phyloP scores from a whole-genome alignment of 2,888 invertebrate species.

The Odontomyia ornata region DNA sequence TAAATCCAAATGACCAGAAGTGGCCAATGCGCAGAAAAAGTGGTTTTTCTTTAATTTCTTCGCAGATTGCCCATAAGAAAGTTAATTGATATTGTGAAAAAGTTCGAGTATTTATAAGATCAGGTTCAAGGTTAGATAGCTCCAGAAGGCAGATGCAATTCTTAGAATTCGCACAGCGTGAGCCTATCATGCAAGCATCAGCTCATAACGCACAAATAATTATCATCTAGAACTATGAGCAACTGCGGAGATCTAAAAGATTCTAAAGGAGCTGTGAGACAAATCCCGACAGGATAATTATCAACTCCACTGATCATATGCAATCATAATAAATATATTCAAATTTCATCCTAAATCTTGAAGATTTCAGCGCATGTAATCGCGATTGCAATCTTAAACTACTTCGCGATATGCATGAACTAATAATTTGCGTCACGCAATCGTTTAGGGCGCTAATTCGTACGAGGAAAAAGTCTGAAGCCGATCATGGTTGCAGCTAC shows the following conservation, averaged over 20 bases:
- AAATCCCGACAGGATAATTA: constrained; percentile 17
- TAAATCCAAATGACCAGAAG: constrained; percentile 26
- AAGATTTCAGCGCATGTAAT: neutral
- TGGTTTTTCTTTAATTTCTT: constrained; percentile 41
- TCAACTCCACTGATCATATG: constrained; percentile 17
- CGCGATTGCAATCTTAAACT: neutral
- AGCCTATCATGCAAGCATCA: constrained; percentile 11
- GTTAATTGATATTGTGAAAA: constrained; percentile 34
- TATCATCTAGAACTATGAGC: neutral
- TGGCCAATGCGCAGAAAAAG: constrained; percentile 16
- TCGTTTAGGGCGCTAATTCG: constrained; percentile 20
- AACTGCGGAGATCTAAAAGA: neutral
- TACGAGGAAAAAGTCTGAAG: neutral
- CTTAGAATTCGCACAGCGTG: neutral
- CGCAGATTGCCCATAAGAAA: constrained; percentile 41
- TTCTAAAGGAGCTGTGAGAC: neutral
- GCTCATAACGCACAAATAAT: constrained; percentile 29
- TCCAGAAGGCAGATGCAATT: constrained; percentile 16
- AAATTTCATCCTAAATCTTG: constrained; percentile 3
- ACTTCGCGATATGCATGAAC: constrained; percentile 1
- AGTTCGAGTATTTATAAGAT: neutral
- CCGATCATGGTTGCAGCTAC: constrained; percentile 36
- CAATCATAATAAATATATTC: constrained; percentile 26
- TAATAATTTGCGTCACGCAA: constrained; percentile 36
- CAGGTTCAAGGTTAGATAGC: constrained; percentile 40